Evolutionary conservation across 1,140 invertebrate genomes (phyloP).

Genomic region (Notospermus geniculatus): DNA sequence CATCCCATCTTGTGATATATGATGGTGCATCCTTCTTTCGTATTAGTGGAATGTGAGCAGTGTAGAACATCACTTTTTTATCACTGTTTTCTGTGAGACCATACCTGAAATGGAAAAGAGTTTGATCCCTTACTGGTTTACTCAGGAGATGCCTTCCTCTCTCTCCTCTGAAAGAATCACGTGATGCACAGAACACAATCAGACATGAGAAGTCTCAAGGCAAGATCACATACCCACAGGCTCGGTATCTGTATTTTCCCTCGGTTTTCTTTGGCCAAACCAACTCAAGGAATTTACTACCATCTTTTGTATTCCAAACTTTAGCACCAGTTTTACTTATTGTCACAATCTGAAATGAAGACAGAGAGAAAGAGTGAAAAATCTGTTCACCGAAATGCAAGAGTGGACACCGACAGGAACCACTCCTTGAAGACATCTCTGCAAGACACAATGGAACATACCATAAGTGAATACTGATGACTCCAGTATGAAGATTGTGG

Average conservation of each 20-base stretch:
- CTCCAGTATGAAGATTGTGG: too few relatives aligned
- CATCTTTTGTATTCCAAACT: constrained; percentile 72
- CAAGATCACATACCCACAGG: constrained; percentile 65
- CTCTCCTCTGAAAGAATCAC: too few relatives aligned
- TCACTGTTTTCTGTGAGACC: constrained; percentile 68
- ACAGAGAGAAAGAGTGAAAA: too few relatives aligned
- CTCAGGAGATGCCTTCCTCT: too few relatives aligned
- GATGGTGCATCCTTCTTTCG: constrained; percentile 58
- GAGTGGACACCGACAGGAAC: too few relatives aligned
- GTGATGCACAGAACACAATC: background rate
- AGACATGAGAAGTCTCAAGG: background rate
- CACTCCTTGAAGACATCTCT: too few relatives aligned
- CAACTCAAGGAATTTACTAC: constrained; percentile 67
- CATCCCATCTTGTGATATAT: constrained; percentile 57
- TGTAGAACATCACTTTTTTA: constrained; percentile 71
- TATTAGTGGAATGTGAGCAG: constrained; percentile 74
- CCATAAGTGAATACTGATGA: too few relatives aligned
- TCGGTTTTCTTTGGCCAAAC: constrained; percentile 69
- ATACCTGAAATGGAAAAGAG: constrained; percentile 62
- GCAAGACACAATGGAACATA: too few relatives aligned
- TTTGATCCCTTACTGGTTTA: too few relatives aligned
- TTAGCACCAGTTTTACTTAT: constrained; percentile 82
- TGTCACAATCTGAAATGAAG: constrained; percentile 65
- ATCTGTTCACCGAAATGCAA: too few relatives aligned
- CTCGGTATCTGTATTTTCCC: constrained; percentile 78